Evolutionary conservation across 2,888 invertebrate genomes (phyloP), one percentile per base, ranked within the genome.

Genomic region (Pterostichus madidus): DNA sequence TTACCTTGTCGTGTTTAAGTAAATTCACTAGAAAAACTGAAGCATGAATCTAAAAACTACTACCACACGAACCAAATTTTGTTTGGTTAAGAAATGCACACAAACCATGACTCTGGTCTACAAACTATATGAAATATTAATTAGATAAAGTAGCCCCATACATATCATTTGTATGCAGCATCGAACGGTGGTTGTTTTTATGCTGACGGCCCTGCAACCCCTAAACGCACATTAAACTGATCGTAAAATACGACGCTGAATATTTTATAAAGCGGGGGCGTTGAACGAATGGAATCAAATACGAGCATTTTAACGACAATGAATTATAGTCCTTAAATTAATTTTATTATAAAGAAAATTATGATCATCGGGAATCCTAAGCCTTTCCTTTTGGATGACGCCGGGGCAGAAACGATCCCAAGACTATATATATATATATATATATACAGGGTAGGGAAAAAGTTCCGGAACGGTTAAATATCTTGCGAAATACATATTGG

Each of bases 201-300:
- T 24, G 56, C 13, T 17, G 56, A 17, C 56, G 15, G 24, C 17
- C 56, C 17, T 56, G 56, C 24, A 56, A 10, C 56, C 56, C 56
- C 56, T 24, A 24, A 56, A 56, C 56, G 56, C 8, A 56, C 56
- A 56, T 56, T 56, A 56, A 56, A 56, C 17, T 56, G 56, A 24
- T 56, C 56, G 17, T 56, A 56, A 56, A 56, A 56, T 56, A 56
- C 56, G 56, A 6, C 24, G 56, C 7, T 56, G 56, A 15, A 56
- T 56, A 56, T 56, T 56, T 56, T 5, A 56, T 56, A 56, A 56
- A 7, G 17, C 24, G 2, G 56, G 56, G 56, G 56, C 56, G 56
- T n/a, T 56, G 56, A 5, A 56, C 56, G 56, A 17, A 52, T 5
- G 17, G 13, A 56, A 56, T 56, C 1, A 15, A 24, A 13, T 24